Evolutionary conservation across 2,113 vertebrate genomes (phyloP).

Genomic region (Thunnus thynnus): DNA sequence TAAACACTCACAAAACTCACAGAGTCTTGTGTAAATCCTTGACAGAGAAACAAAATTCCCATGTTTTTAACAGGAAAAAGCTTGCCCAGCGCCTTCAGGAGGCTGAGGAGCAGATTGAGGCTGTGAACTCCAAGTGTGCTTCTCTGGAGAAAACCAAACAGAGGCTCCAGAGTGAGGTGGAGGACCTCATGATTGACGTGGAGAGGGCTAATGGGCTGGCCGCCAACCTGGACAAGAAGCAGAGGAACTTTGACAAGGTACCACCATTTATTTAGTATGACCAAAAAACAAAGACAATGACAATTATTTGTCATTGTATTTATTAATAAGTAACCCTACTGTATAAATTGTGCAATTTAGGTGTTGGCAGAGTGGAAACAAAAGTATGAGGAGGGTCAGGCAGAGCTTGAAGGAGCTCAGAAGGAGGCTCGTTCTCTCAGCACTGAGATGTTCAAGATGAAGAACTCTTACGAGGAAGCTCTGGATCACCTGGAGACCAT

Average conservation of each 20-base stretch:
- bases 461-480: slow-evolving; percentile 87
- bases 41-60: background rate
- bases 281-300: background rate
- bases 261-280: background rate
- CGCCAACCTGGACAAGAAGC: slow-evolving; percentile 75
- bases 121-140: slow-evolving; percentile 75
- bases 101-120: slow-evolving; percentile 75
- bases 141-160: slow-evolving; percentile 79
- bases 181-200: slow-evolving; percentile 79
- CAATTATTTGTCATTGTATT: background rate
- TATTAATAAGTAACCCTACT: background rate
- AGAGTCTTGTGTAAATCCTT: background rate
- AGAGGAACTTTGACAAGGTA: slow-evolving; percentile 78
- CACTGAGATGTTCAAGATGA: slow-evolving; percentile 90
- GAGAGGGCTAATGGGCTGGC: slow-evolving; percentile 73
- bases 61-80: slow-evolving; percentile 49
- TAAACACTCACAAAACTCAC: too few species aligned
- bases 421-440: slow-evolving; percentile 88
- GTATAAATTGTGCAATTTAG: slow-evolving; percentile 26
- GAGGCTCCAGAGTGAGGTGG: slow-evolving; percentile 77
- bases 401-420: slow-evolving; percentile 84
- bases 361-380: slow-evolving; percentile 75
- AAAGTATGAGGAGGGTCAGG: slow-evolving; percentile 73
- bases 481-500: slow-evolving; percentile 79
- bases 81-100: slow-evolving; percentile 74